Evolutionary conservation across 2,888 invertebrate species (phyloP), one percentile per base, ranked within the genome.

Genomic region (Caradrina kadenii): DNA sequence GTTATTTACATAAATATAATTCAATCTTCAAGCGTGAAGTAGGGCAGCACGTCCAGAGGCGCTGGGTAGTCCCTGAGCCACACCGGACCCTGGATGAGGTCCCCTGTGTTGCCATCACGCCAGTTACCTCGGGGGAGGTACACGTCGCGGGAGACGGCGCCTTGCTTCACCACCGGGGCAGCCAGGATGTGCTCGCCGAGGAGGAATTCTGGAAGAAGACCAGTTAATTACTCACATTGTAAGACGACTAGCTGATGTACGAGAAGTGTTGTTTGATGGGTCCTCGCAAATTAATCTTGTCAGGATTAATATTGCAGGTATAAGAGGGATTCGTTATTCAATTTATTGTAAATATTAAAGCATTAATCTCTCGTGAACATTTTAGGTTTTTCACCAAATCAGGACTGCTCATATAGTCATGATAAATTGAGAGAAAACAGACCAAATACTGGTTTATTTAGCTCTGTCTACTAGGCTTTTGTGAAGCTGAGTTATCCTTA

Each of bases 111-210:
- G n/a, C 94, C 95, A 87, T 97, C 97, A 15, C 88, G 89, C 98
- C 98, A 98, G n/a, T 73, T 89, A 0, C 98, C 98, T 0, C 80
- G 88, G 0, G 98, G 98, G n/a, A 98, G 93, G 93, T 97, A 98
- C 52, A 98, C 92, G 88, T 97, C 95, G n/a, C 98, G 96, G 6
- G 93, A 87, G 0, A 88, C 89, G 0, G 97, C 97, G 0, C 96
- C 96, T 86, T 97, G 93, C 60, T 94, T 93, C 39, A 98, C 73
- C 10, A 98, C 96, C 0, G 98, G 98, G 0, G 98, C 98, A 0
- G 97, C 97, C 11, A 98, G 89, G 63, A 97, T 93, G 58, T 94
- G 93, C 84, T 97, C 97, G 0, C 98, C 98, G 2, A 98, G 94
- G 31, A 98, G 93, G 91, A 96, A 98, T 91, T 98, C 98, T 98